A percentile compares a stretch with the other conserved stretches of the same genome.
Evolutionary conservation across 2,113 vertebrate species (phyloP).

Genomic region (Misgurnus anguillicaudatus): DNA sequence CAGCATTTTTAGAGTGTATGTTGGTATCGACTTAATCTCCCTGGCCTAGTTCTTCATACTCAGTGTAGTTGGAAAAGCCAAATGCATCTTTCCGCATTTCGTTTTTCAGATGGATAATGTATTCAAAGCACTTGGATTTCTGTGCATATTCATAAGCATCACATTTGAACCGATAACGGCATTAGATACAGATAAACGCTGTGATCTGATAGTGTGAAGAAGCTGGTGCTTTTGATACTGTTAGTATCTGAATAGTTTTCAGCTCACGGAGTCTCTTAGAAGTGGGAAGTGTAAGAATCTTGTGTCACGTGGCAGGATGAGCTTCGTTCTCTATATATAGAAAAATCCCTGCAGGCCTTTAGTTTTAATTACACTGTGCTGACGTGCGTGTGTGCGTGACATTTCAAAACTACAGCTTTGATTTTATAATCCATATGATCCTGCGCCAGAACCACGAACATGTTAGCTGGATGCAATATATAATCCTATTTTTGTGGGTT

Average conservation of each 20-base stretch:
- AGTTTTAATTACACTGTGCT: slow-evolving; percentile 47
- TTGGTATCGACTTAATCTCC: slow-evolving; percentile 6
- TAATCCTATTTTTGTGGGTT: neutral
- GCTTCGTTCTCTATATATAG: slow-evolving; percentile 48
- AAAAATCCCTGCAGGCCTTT: slow-evolving; percentile 43
- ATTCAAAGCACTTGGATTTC: slow-evolving; percentile 38
- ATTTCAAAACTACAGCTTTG: slow-evolving; percentile 29
- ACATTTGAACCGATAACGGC: slow-evolving; percentile 42
- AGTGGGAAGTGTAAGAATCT: slow-evolving; percentile 37
- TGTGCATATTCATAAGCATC: slow-evolving; percentile 52
- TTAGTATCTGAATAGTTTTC: slow-evolving; percentile 31
- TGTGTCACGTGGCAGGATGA: slow-evolving; percentile 37
- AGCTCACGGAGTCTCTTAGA: slow-evolving; percentile 33
- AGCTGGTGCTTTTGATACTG: neutral
- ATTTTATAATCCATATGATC: slow-evolving; percentile 40
- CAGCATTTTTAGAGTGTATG: too few species aligned
- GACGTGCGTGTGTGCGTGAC: slow-evolving; percentile 17
- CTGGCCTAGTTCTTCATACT: slow-evolving; percentile 43
- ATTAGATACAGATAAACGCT: slow-evolving; percentile 54
- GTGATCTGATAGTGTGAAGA: slow-evolving; percentile 29
- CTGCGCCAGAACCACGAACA: neutral
- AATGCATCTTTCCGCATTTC: slow-evolving; percentile 37
- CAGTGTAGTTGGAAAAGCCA: slow-evolving; percentile 25
- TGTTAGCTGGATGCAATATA: neutral
- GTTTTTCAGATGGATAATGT: slow-evolving; percentile 48